Conservation (phyloP, 1,140 invertebrate genomes). For the Lasaia peninsularis region DNA sequence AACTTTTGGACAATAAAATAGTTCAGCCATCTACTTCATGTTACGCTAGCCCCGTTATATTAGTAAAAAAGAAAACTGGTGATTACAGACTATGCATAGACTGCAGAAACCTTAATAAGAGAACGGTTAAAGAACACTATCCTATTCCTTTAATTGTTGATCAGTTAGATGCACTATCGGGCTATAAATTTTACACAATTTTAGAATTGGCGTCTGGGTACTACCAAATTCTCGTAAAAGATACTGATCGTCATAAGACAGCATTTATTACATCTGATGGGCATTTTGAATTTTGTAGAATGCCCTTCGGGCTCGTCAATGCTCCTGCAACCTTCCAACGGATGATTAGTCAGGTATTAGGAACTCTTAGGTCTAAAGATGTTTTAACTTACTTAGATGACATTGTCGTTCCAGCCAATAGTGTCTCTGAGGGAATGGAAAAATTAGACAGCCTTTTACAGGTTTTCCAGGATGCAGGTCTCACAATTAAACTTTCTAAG, state of each 20-base stretch:
- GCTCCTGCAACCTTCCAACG: background rate
- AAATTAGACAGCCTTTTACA: slow-evolving; percentile 15
- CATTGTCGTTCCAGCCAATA: background rate
- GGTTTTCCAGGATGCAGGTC: slow-evolving; percentile 2
- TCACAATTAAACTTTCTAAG: slow-evolving; percentile 20
- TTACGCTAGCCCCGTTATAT: slow-evolving; percentile 30
- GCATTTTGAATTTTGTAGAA: background rate
- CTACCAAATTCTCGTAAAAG: background rate
- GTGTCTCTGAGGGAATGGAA: slow-evolving; percentile 16
- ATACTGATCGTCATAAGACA: background rate
- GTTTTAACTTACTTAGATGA: background rate
- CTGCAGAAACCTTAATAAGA: background rate
- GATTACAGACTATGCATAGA: background rate
- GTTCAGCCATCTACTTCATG: slow-evolving; percentile 28
- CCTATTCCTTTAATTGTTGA: background rate
- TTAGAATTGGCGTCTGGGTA: background rate
- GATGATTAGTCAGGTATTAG: background rate
- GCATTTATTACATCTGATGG: background rate
- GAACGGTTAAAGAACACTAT: background rate
- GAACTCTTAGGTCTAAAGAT: background rate
- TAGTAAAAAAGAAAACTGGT: slow-evolving; percentile 39
- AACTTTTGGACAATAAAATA: background rate
- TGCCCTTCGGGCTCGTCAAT: background rate
- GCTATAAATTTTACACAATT: background rate
- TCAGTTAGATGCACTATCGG: background rate